These are phyloP conservation scores for Frankliniella intonsa DNA, from an alignment of 2,888 invertebrate genomes.

Conservation along the genomic window DNA sequence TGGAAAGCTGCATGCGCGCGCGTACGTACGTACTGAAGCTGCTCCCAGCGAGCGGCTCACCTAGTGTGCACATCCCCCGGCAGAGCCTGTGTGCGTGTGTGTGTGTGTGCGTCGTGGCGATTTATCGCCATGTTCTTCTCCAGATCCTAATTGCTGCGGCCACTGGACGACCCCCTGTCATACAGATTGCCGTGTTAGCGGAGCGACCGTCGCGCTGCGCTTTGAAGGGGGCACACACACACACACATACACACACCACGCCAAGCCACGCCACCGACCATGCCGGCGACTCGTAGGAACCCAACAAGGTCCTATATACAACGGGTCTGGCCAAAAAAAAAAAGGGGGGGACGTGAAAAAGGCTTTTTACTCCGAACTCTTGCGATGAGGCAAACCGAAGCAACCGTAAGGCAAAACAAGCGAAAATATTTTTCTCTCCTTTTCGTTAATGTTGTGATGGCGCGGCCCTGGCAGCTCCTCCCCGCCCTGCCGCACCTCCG, in stretches of 20 bases:
- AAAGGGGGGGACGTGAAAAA: neutral
- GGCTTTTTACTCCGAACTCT: neutral
- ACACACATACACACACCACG: too few species aligned
- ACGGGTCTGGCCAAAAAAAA: too few species aligned
- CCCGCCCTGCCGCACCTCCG: neutral
- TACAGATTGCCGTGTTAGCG: slow-evolving; percentile 11
- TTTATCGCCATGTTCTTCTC: slow-evolving; percentile 1
- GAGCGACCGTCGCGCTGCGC: too few species aligned
- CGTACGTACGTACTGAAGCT: too few species aligned
- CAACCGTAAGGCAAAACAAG: neutral
- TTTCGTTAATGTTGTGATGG: too few species aligned
- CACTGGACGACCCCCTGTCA: slow-evolving; percentile 5
- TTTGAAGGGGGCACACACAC: too few species aligned
- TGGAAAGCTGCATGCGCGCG: too few species aligned
- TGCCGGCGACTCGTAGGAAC: too few species aligned
- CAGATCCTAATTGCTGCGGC: slow-evolving; percentile 19
- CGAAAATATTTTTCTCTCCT: too few species aligned
- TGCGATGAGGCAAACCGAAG: neutral
- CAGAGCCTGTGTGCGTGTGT: neutral
- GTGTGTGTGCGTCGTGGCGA: neutral
- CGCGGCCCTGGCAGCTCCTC: neutral
- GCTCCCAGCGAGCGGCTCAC: neutral
- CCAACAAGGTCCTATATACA: too few species aligned
- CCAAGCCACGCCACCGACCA: too few species aligned
- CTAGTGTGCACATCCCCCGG: neutral